phyloP scores from a whole-genome alignment of 2,888 invertebrate species.

The Diarsia dahlii region DNA sequence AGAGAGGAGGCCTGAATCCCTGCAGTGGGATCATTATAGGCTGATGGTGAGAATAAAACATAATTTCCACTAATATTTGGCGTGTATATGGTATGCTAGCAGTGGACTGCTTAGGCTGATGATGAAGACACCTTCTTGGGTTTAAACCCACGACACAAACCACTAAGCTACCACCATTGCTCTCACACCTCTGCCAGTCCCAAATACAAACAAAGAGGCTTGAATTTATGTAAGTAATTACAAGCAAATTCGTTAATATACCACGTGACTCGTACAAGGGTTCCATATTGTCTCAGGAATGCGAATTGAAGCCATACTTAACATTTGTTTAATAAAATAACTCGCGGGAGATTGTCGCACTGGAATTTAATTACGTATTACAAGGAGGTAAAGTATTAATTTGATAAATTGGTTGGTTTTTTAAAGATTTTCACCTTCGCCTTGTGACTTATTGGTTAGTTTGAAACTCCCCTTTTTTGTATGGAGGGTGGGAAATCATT shows the following conservation, averaged over 20 bases:
- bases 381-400: slow-evolving; percentile 1
- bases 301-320: slow-evolving; percentile 17
- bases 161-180: background rate
- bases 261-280: slow-evolving; percentile 18
- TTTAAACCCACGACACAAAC: background rate
- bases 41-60: too few relatives aligned
- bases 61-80: background rate
- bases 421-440: background rate
- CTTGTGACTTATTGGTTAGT: background rate
- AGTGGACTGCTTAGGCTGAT: background rate
- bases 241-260: background rate
- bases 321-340: slow-evolving; percentile 19
- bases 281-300: slow-evolving; percentile 7
- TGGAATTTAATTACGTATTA: slow-evolving; percentile 44
- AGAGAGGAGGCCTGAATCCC: too few relatives aligned
- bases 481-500: too few relatives aligned
- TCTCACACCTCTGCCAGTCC: background rate
- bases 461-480: background rate
- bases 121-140: background rate
- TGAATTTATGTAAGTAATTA: background rate
- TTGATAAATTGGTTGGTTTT: background rate
- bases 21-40: too few relatives aligned
- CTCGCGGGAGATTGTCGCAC: slow-evolving; percentile 15
- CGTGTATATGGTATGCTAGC: background rate
- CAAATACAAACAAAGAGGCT: background rate